Conservation (phyloP, 2,113 vertebrate species). For the Tinamus guttatus region DNA sequence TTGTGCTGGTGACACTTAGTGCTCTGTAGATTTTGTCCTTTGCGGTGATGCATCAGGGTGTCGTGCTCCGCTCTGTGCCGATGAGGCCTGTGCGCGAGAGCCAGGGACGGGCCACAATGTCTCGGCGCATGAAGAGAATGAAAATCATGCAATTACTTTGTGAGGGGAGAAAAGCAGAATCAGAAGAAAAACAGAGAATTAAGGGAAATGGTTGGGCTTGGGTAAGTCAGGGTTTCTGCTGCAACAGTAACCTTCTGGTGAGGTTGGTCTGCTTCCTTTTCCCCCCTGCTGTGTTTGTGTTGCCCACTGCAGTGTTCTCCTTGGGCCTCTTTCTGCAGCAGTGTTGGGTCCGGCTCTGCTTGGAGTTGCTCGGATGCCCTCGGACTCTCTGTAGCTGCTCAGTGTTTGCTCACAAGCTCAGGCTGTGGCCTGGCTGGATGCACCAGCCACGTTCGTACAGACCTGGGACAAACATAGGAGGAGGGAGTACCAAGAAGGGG, state of each 20-base stretch:
- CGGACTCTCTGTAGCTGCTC: background rate
- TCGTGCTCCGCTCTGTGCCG: background rate
- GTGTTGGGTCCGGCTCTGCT: background rate
- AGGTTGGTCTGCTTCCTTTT: background rate
- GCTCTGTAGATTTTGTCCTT: background rate
- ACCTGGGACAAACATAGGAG: background rate
- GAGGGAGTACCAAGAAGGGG: background rate
- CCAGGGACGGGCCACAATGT: constrained; percentile 9
- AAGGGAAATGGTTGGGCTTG: background rate
- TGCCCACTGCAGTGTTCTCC: background rate
- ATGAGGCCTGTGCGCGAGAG: background rate
- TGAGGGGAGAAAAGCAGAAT: too few relatives aligned
- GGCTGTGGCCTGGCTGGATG: background rate
- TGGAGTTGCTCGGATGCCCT: background rate
- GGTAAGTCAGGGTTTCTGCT: background rate
- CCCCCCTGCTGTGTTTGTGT: background rate
- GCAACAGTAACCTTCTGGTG: background rate
- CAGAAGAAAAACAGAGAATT: too few relatives aligned
- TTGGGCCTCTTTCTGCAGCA: background rate
- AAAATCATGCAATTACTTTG: background rate
- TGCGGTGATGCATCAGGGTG: background rate
- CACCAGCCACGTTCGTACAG: background rate
- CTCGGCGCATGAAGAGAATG: background rate
- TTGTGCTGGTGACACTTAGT: constrained; percentile 10
- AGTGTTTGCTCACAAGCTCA: background rate